Percentiles rank a stretch among this genome's conserved stretches.
These are phyloP conservation scores for Lineus longissimus DNA, from an alignment of 1,140 invertebrate genomes.

Conservation along the genomic window DNA sequence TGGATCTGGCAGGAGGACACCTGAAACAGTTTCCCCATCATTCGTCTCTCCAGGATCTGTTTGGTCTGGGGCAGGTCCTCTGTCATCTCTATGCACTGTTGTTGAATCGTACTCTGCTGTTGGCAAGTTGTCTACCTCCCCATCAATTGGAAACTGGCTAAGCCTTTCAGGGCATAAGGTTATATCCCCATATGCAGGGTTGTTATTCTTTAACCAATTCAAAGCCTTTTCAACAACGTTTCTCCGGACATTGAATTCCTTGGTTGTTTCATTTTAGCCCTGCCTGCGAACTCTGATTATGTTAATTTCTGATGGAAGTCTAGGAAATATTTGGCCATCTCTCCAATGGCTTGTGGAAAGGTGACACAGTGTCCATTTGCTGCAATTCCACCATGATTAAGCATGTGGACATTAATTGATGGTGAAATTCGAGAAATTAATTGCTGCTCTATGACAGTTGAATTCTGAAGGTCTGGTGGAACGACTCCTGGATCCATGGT, in stretches of 20 bases:
- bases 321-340: background rate
- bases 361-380: background rate
- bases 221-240: background rate
- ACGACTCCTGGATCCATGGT: background rate
- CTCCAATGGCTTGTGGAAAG: constrained; percentile 3
- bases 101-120: background rate
- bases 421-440: background rate
- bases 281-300: background rate
- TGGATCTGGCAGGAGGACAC: background rate
- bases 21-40: constrained; percentile 1
- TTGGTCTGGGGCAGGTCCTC: constrained; percentile 1
- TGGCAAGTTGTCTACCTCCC: background rate
- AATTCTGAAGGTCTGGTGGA: background rate
- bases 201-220: constrained; percentile 1
- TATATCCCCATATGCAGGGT: constrained; percentile 9
- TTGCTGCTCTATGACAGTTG: constrained; percentile 3
- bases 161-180: background rate
- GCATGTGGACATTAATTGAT: background rate
- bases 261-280: background rate
- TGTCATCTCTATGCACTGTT: background rate
- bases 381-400: background rate
- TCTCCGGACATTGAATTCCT: constrained; percentile 1
- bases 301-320: background rate
- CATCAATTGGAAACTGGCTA: background rate
- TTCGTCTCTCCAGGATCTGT: background rate